phyloP scores from a whole-genome alignment of 2,888 invertebrate species.

The Melieria omissa region DNA sequence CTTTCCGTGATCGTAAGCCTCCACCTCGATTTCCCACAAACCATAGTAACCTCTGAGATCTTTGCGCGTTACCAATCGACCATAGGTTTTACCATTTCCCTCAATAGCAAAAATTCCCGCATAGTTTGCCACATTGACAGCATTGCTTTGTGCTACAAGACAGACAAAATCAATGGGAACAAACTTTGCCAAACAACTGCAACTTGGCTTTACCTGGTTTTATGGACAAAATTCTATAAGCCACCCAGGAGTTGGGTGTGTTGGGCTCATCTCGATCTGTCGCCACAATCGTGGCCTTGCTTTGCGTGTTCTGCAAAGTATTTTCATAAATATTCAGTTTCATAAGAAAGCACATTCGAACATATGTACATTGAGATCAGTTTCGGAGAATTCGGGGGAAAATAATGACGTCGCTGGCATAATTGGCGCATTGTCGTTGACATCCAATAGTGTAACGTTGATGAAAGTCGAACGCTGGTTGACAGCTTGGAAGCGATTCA shows the following conservation, averaged over 20 bases:
- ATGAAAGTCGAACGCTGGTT: conserved; percentile 61
- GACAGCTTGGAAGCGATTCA: conserved; percentile 41
- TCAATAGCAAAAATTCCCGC: conserved; percentile 60
- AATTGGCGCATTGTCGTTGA: conserved; percentile 73
- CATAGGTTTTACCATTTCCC: conserved; percentile 61
- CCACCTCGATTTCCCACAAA: conserved; percentile 69
- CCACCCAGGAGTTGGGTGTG: conserved; percentile 70
- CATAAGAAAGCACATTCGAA: not conserved
- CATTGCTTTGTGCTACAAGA: conserved; percentile 47
- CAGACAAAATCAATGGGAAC: not conserved
- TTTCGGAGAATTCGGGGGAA: conserved; percentile 51
- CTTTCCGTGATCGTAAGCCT: conserved; percentile 72
- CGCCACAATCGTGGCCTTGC: conserved; percentile 64
- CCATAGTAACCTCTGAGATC: conserved; percentile 71
- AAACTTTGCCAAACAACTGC: not conserved
- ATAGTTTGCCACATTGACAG: conserved; percentile 49
- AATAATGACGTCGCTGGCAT: conserved; percentile 60
- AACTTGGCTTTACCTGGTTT: conserved; percentile 47
- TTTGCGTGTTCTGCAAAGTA: conserved; percentile 34
- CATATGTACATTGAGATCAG: conserved; percentile 45
- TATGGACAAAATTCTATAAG: conserved; percentile 67
- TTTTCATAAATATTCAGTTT: too few species aligned
- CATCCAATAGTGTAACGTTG: conserved; percentile 68
- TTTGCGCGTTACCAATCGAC: conserved; percentile 67
- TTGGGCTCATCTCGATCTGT: conserved; percentile 70